These are phyloP conservation scores for Poeciliopsis occidentalis DNA, from an alignment of 2,113 vertebrate species.

Conservation along the genomic window DNA sequence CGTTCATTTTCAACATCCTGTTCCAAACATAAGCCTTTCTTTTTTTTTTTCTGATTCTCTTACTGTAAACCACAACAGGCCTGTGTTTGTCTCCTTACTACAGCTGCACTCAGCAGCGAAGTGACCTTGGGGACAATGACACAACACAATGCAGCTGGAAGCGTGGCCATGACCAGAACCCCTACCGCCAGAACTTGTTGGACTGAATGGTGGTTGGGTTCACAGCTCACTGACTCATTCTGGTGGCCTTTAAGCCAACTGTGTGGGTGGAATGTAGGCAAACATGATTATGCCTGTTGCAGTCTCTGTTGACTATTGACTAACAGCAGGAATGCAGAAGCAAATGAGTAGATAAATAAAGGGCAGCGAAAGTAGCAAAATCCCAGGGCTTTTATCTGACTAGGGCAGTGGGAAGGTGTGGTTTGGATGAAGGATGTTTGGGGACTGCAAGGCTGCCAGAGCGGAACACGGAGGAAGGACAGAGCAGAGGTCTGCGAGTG, in stretches of 20 bases:
- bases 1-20: slow-evolving; percentile 73
- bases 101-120: slow-evolving; percentile 62
- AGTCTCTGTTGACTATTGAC: slow-evolving; percentile 24
- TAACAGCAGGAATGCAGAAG: slow-evolving; percentile 8
- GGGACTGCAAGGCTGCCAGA: slow-evolving; percentile 69
- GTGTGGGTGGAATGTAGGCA: slow-evolving; percentile 52
- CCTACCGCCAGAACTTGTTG: slow-evolving; percentile 33
- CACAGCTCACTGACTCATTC: slow-evolving; percentile 53
- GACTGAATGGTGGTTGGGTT: slow-evolving; percentile 48
- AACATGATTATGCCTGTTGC: slow-evolving; percentile 49
- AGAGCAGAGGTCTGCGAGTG: slow-evolving; percentile 67
- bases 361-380: slow-evolving; percentile 38
- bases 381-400: slow-evolving; percentile 26
- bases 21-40: slow-evolving; percentile 50
- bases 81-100: slow-evolving; percentile 57
- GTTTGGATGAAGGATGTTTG: slow-evolving; percentile 74
- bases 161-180: slow-evolving; percentile 53
- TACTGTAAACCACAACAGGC: slow-evolving; percentile 44
- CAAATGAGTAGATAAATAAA: slow-evolving; percentile 24
- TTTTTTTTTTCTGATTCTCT: slow-evolving; percentile 28
- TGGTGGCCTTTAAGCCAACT: slow-evolving; percentile 42
- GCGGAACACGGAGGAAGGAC: slow-evolving; percentile 74
- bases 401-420: slow-evolving; percentile 51
- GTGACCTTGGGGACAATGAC: slow-evolving; percentile 68
- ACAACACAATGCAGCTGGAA: slow-evolving; percentile 53